These are phyloP conservation scores for Drosophila busckii DNA, from an alignment of 1,140 invertebrate species.

Conservation along the genomic window DNA sequence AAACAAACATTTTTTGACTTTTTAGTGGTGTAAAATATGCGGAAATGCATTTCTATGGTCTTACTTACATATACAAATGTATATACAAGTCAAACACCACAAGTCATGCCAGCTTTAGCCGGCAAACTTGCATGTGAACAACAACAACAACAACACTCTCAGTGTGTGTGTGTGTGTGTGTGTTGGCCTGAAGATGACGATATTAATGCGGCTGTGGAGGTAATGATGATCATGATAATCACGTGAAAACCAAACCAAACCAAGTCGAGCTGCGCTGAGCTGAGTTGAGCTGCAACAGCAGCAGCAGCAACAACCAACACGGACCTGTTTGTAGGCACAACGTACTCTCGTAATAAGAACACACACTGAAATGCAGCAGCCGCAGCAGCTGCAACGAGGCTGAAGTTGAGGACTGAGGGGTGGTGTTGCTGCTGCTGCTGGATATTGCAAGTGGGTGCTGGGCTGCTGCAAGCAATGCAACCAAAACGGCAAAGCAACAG, in stretches of 20 bases:
- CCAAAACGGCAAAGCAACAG: constrained; percentile 55
- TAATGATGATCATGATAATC: constrained; percentile 78
- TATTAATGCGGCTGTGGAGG: constrained; percentile 72
- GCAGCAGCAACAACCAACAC: too few relatives aligned
- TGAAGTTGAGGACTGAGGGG: background rate
- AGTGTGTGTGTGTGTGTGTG: constrained; percentile 31
- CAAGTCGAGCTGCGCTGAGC: constrained; percentile 39
- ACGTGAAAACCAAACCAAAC: constrained; percentile 74
- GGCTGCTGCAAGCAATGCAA: constrained; percentile 9
- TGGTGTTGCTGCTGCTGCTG: background rate
- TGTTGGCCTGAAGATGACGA: constrained; percentile 69
- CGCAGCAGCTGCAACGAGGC: constrained; percentile 20
- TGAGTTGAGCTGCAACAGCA: background rate
- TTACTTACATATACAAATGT: constrained; percentile 48
- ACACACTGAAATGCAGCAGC: constrained; percentile 64
- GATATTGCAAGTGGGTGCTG: constrained; percentile 26
- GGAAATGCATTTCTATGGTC: constrained; percentile 77
- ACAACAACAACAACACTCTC: too few relatives aligned
- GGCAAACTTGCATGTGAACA: constrained; percentile 69
- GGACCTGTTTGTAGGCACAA: constrained; percentile 67
- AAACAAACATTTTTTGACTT: constrained; percentile 75
- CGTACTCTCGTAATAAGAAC: constrained; percentile 77
- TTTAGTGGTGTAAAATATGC: constrained; percentile 77
- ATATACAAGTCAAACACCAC: constrained; percentile 59
- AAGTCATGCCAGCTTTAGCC: constrained; percentile 63